Evolutionary conservation across 2,888 invertebrate genomes (phyloP), one percentile per base, ranked within the genome.

Genomic region (Tetragnatha montana): DNA sequence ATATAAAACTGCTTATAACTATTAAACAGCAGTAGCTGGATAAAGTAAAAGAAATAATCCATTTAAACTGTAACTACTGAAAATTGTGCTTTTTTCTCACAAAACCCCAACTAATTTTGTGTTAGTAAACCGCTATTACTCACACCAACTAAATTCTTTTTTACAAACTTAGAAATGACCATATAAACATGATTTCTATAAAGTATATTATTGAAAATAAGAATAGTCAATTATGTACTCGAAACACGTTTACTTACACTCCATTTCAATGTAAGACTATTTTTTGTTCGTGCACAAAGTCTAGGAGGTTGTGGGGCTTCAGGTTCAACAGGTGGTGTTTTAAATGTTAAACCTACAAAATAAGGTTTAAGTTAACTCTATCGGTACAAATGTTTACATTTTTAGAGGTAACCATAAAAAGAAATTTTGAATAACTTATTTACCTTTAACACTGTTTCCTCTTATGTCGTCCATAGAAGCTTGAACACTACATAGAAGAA

Each of bases 301-400:
- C 97, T 96, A 80, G 96, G 96, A 84, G 95, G 93, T 92, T 92
- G 93, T 4, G 95, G 96, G 91, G 94, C 94, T 92, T 96, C 97
- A 22, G 98, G 97, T 92, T 96, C 96, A 93, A 97, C 97, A 88
- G 96, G 93, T 47, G 96, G 96, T 60, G 98, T 98, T 91, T 95
- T 95, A 94, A 98, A 97, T 92, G 96, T 96, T 90, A 96, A 95
- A 17, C 60, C 60, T 60, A 60, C 12, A 60, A 60, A 10, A 10
- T 60, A 3, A 17, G 6, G 8, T 60, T n/a, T 14, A 60, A 17
- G 8, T 60, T 60, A 60, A 60, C 8, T 17, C 35, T 35, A 35
- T 75, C 6, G 17, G n/a, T 49, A 6, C 6, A 8, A 49, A 19
- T 3, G 8, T n/a, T 17, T 47, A 49, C 8, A 17, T 75, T 75